Evolutionary conservation across 2,113 vertebrate species (phyloP).

Genomic region (Corydoras sp.): DNA sequence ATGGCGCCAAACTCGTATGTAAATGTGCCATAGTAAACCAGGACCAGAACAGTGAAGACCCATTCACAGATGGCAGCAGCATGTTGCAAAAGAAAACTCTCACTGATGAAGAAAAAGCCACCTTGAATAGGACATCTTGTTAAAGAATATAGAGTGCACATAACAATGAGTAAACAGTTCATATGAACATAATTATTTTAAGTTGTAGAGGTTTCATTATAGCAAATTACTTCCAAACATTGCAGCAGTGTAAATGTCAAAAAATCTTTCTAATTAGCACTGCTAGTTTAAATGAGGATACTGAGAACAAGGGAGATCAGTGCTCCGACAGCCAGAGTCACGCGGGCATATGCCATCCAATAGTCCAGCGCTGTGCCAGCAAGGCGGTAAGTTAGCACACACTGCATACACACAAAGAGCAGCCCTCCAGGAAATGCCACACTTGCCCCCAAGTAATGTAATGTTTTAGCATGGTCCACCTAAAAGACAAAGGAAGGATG

Average conservation of each 20-base stretch:
- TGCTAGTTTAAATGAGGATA: slow-evolving; percentile 69
- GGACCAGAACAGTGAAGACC: slow-evolving; percentile 83
- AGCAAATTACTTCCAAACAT: no score
- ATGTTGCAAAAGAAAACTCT: slow-evolving; percentile 80
- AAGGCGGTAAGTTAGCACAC: slow-evolving; percentile 79
- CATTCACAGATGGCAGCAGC: slow-evolving; percentile 84
- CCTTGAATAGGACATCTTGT: slow-evolving; percentile 4
- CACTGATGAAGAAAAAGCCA: slow-evolving; percentile 58
- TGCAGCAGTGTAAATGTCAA: no score
- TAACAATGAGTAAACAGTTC: no score
- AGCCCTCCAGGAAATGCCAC: slow-evolving; percentile 82
- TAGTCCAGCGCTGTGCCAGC: slow-evolving; percentile 75
- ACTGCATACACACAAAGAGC: slow-evolving; percentile 86
- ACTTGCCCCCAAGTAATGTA: slow-evolving; percentile 83
- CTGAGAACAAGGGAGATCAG: slow-evolving; percentile 81
- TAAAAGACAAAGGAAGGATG: slow-evolving; percentile 39
- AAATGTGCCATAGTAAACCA: slow-evolving; percentile 86
- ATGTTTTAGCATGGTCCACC: slow-evolving; percentile 84
- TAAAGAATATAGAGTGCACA: not conserved
- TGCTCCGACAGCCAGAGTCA: slow-evolving; percentile 73
- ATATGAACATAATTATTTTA: no score
- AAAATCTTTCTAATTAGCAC: no score
- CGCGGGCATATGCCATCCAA: slow-evolving; percentile 79
- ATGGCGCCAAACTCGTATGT: slow-evolving; percentile 83
- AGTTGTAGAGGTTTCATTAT: no score